Evolutionary conservation across 2,113 vertebrate species (phyloP).

Genomic region (Todiramphus chloris): DNA sequence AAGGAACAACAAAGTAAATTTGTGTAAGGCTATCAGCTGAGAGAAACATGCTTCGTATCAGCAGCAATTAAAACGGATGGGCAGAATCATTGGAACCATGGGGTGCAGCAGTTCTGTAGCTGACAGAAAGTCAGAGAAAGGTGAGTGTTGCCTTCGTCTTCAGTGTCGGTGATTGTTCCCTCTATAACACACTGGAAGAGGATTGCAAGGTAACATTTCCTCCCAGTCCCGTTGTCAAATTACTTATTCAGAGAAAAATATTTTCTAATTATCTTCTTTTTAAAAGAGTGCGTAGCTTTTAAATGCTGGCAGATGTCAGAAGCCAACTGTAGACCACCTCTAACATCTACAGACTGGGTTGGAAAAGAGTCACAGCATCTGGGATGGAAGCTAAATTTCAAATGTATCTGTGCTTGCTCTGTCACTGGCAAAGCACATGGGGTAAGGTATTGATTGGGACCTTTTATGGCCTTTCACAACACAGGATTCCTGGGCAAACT

Average conservation of each 20-base stretch:
- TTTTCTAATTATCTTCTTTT: background rate
- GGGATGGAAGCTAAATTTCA: background rate
- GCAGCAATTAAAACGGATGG: conserved; percentile 26
- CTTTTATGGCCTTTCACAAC: background rate
- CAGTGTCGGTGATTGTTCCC: background rate
- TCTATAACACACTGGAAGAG: background rate
- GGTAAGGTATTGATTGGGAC: background rate
- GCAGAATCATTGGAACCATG: conserved; percentile 75
- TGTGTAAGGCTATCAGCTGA: background rate
- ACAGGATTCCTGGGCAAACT: background rate
- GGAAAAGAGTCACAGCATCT: background rate
- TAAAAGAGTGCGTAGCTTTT: background rate
- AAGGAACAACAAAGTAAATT: background rate
- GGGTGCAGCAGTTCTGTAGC: conserved; percentile 84
- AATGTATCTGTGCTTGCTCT: fast-evolving
- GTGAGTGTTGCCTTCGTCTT: conserved; percentile 69
- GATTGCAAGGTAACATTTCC: background rate
- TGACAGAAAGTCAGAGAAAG: conserved; percentile 70
- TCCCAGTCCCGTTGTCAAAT: background rate
- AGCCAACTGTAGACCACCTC: background rate
- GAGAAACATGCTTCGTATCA: background rate
- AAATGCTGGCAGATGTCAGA: background rate
- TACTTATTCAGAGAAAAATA: background rate
- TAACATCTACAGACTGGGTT: background rate
- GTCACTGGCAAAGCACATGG: background rate